Percentiles rank a stretch among this genome's conserved stretches.
Evolutionary conservation across 2,113 vertebrate species (phyloP).

Genomic region (Sula dactylatra): DNA sequence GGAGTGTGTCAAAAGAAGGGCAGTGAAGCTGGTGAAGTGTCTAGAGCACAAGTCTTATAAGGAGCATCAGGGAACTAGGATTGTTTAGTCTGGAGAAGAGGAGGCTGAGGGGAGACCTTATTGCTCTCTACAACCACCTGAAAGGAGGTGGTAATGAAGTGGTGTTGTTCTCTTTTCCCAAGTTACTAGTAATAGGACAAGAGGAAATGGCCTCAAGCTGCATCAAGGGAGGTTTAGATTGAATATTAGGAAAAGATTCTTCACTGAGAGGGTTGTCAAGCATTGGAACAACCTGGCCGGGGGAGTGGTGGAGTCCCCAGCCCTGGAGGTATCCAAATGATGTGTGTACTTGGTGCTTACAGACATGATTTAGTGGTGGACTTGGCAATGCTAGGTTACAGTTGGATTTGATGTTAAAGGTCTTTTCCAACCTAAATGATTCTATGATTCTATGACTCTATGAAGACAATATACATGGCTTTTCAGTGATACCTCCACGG

Average conservation of each 20-base stretch:
- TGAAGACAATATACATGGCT: not conserved
- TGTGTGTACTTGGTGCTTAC: no score
- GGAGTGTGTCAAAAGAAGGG: no score
- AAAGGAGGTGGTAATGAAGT: not conserved
- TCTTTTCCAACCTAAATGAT: not conserved
- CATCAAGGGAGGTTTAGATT: not conserved
- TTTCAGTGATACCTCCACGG: not conserved
- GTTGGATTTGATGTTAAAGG: not conserved
- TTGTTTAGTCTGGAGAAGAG: not conserved
- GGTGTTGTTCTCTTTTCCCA: not conserved
- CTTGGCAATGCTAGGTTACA: not conserved
- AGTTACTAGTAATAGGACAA: not conserved
- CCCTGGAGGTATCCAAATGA: not conserved
- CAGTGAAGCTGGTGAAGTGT: no score
- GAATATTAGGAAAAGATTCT: not conserved
- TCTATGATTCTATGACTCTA: not conserved
- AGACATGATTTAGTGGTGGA: not conserved
- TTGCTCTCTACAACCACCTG: not conserved
- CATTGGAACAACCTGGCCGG: not conserved
- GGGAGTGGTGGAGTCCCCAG: not conserved
- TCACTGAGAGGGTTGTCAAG: not conserved
- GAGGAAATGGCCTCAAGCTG: not conserved
- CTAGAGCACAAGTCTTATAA: no score
- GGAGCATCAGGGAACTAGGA: no score
- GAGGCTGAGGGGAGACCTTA: not conserved